These are phyloP conservation scores for Tetrapedia diversipes DNA, from an alignment of 2,888 invertebrate species.

Conservation along the genomic window DNA sequence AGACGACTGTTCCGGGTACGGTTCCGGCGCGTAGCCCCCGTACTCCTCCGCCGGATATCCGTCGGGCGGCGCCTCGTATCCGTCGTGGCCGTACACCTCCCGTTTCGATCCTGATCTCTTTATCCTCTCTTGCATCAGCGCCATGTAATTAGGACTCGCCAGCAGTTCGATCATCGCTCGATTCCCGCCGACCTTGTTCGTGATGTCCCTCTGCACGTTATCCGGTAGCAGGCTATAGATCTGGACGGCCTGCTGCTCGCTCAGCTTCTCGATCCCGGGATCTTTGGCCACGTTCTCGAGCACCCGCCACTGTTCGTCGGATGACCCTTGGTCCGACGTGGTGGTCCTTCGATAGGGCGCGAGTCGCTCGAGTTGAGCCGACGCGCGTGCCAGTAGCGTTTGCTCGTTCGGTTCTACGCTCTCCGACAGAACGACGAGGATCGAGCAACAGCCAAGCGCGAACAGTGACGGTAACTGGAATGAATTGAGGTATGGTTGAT, in stretches of 20 bases:
- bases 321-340: slow-evolving; percentile 17
- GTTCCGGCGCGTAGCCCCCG: slow-evolving; percentile 11
- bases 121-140: slow-evolving; percentile 74
- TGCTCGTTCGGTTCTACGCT: slow-evolving; percentile 49
- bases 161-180: slow-evolving; percentile 64
- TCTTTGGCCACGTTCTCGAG: slow-evolving; percentile 21
- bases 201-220: slow-evolving; percentile 51
- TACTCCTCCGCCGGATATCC: slow-evolving; percentile 21
- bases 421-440: slow-evolving; percentile 61
- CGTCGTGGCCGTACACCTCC: slow-evolving; percentile 26
- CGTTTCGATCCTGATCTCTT: slow-evolving; percentile 67
- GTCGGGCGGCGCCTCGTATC: slow-evolving; percentile 47
- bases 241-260: slow-evolving; percentile 31
- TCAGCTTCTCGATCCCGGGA: neutral
- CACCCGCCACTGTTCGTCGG: slow-evolving; percentile 17
- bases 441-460: slow-evolving; percentile 63
- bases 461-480: slow-evolving; percentile 38
- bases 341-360: slow-evolving; percentile 69
- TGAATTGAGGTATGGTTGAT: neutral
- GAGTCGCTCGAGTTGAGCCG: slow-evolving; percentile 76
- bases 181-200: slow-evolving; percentile 66
- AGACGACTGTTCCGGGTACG: slow-evolving; percentile 1
- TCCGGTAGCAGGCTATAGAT: slow-evolving; percentile 52
- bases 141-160: slow-evolving; percentile 69
- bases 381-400: slow-evolving; percentile 38